Base-by-base conservation (phyloP, 2,797 vertebrate genomes). In the Poeciliopsis turneri region DNA sequence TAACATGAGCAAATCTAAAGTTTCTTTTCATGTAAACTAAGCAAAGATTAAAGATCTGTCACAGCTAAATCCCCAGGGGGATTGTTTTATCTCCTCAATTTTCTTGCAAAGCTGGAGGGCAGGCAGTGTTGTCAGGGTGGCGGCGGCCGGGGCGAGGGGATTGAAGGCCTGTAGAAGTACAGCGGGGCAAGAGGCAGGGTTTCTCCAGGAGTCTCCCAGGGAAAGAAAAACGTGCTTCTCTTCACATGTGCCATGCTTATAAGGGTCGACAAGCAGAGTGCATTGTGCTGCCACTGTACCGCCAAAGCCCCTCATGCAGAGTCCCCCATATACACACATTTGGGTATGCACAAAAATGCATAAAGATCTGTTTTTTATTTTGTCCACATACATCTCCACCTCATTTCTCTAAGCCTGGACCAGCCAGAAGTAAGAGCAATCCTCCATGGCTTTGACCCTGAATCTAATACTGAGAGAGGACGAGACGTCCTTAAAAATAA, bases 391-490 rank as follows among this genome's bases (percentile, higher is more conserved):
- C 15, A 81, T 72, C 78, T 80, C 78, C 74, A 72, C 81, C 41
- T 23, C 33, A 33, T 78, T 61, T 81, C 80, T 76, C 78, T 78
- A 66, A 89, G 75, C 92, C 89, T 88, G 93, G 78, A 92, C 90
- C 90, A 89, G 92, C 92, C 92, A 89, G 91, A 90, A 85, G 73
- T 83, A 72, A 81, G 72, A 82, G 74, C 81, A 81, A 83, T 77
- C 78, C 88, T 84, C 87, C 83, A 78, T 86, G 86, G 79, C 85
- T 90, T 87, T 85, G 86, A 93, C 92, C 89, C 91, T 92, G 91
- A 93, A 91, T 92, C 76, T 76, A 85, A 88, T 80, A 82, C 33
- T 33, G 76, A 59, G 76, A 68, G 76, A 82, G 75, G 78, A 82
- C 43, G 49, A 78, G 51, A 74, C 25, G 76, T 75, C 51, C 78